Conservation (phyloP, 2,888 invertebrate species). For the Oasisia sp. region DNA sequence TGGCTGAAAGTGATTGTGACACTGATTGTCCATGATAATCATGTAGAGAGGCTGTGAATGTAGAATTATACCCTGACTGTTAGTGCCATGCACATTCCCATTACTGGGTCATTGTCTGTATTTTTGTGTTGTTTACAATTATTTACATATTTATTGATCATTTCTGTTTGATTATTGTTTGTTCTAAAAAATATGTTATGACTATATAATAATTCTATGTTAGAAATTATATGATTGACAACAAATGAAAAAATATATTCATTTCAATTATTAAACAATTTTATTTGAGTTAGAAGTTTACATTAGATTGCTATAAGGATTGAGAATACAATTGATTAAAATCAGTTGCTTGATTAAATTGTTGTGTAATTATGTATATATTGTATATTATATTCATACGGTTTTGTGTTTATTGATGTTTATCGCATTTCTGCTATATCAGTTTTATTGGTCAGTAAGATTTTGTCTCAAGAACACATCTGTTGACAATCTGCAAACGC, state of each 20-base stretch:
- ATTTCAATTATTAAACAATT: neutral
- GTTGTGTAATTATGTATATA: neutral
- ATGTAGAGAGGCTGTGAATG: neutral
- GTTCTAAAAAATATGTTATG: neutral
- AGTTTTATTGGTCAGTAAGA: neutral
- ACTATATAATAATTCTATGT: neutral
- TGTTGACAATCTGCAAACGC: neutral
- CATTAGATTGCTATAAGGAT: neutral
- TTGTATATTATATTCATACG: neutral
- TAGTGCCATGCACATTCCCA: neutral
- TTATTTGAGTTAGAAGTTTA: neutral
- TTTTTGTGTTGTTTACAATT: neutral
- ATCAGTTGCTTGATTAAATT: neutral
- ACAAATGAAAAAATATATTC: neutral
- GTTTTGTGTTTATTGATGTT: neutral
- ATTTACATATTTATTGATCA: constrained; percentile 1
- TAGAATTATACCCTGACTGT: neutral
- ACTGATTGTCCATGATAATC: neutral
- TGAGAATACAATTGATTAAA: neutral
- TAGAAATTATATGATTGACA: neutral
- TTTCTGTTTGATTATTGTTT: neutral
- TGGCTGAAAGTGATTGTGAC: neutral
- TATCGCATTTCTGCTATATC: neutral
- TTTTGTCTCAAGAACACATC: neutral
- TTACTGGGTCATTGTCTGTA: neutral